Evolutionary conservation across 2,888 invertebrate species (phyloP).

Genomic region (Drosophila multiciliata): DNA sequence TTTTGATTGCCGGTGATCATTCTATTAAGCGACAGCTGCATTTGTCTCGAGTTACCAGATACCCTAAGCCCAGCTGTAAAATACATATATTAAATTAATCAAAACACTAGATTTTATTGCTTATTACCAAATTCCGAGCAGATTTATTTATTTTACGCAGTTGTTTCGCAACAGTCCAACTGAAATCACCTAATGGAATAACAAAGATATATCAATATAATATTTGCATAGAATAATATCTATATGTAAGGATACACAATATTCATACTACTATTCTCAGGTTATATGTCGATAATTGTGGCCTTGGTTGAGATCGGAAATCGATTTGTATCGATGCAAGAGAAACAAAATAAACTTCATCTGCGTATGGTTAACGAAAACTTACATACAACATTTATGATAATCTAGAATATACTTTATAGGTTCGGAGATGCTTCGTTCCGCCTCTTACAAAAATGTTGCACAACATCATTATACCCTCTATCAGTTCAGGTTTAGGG

Average conservation of each 20-base stretch:
- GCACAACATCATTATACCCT: neutral
- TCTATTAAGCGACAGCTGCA: conserved; percentile 40
- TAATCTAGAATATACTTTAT: neutral
- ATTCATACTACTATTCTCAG: too few species aligned
- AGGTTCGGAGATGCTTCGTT: neutral
- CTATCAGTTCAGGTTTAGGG: neutral
- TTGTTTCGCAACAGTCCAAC: neutral
- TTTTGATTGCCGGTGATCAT: conserved; percentile 58
- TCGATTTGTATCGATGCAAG: neutral
- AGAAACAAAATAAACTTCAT: neutral
- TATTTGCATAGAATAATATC: neutral
- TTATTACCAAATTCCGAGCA: neutral
- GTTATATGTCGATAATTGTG: neutral
- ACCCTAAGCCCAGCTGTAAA: neutral
- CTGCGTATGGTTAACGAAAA: neutral
- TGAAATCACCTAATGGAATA: neutral
- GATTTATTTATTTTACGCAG: neutral
- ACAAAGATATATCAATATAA: neutral
- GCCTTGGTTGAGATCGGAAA: neutral
- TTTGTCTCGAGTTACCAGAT: neutral
- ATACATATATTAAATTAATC: neutral
- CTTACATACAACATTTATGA: neutral
- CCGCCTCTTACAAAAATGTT: neutral
- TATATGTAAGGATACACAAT: too few species aligned
- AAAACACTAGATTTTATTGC: neutral